phyloP scores from a whole-genome alignment of 2,113 vertebrate genomes.

The Pimephales promelas region DNA sequence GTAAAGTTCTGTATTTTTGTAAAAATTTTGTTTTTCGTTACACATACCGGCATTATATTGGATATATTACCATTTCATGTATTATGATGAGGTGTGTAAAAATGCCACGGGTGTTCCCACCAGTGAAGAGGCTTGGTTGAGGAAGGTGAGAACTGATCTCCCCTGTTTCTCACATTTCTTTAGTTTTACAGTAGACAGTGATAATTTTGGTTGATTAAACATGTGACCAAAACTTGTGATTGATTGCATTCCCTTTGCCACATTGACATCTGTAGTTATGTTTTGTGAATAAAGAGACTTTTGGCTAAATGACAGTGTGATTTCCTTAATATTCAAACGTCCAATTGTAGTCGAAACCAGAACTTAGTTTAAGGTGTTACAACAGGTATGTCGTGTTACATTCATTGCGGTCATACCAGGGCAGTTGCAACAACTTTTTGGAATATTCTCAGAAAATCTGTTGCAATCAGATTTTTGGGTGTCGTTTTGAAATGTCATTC shows the following conservation, averaged over 20 bases:
- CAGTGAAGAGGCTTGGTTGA: background rate
- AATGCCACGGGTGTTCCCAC: background rate
- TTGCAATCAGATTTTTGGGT: background rate
- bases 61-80: background rate
- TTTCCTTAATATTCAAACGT: background rate
- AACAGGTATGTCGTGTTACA: background rate
- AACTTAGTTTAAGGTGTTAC: background rate
- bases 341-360: background rate
- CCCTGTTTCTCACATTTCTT: background rate
- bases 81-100: slow-evolving; percentile 13
- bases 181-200: background rate
- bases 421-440: background rate
- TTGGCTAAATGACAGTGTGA: slow-evolving; percentile 39
- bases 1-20: slow-evolving; percentile 27
- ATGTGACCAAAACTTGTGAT: slow-evolving; percentile 23
- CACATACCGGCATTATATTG: slow-evolving; percentile 8
- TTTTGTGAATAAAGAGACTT: slow-evolving; percentile 57
- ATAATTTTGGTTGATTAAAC: slow-evolving; percentile 15
- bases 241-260: slow-evolving; percentile 38
- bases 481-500: background rate
- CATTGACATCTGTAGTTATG: slow-evolving; percentile 26
- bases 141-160: fast-evolving
- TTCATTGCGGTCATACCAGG: no score
- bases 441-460: background rate
- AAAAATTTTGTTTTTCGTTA: background rate